Base-by-base conservation (phyloP, 2,113 vertebrate genomes). In the Rhadina sibilatrix region DNA sequence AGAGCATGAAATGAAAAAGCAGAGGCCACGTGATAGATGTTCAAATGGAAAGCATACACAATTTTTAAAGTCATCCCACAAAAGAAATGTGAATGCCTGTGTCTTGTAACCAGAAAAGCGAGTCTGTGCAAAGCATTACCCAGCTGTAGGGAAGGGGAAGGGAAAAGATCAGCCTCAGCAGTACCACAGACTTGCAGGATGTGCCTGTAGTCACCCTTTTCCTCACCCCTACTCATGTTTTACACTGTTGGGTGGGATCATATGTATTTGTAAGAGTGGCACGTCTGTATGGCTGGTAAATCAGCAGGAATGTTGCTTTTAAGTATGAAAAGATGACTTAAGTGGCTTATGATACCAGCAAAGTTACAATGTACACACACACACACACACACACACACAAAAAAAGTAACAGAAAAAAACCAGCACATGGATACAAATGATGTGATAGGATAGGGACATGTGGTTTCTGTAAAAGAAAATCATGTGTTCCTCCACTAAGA, bases 401-500 rank as follows among this genome's bases (percentile, higher is more conserved):
- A 64, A 52, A 17, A 50, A 63, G 2, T 30, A 70, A 40, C 16
- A 50, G 42, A 33, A 72, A 33, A 72, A 65, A 64, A 38, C 35
- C 54, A n/a, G 5, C 15, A 7, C 25, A 16, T 1, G 22, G 6
- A 50, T 75, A 50, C 1, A 8, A 84, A 56, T 87, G 6, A 91
- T 82, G 63, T 46, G 83, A 74, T 78, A 33, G 0, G 42, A 91
- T 77, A 46, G 78, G 35, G 19, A 68, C 75, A 76, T 60, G 75
- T 84, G 89, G 75, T 78, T 90, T 80, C 89, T 90, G 87, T 94
- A 88, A 90, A 91, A 72, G 66, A 77, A 90, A 89, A 85, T 91
- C 15, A 11, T 82, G 40, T 72, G 66, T 49, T 85, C 22, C 57
- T 79, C n/a, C 57, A 35, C 81, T 77, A 31, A 83, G 66, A 93